Percentiles rank a stretch among this genome's conserved stretches.
These are phyloP conservation scores for Ligdia adustata DNA, from an alignment of 2,888 invertebrate species.

Conservation along the genomic window DNA sequence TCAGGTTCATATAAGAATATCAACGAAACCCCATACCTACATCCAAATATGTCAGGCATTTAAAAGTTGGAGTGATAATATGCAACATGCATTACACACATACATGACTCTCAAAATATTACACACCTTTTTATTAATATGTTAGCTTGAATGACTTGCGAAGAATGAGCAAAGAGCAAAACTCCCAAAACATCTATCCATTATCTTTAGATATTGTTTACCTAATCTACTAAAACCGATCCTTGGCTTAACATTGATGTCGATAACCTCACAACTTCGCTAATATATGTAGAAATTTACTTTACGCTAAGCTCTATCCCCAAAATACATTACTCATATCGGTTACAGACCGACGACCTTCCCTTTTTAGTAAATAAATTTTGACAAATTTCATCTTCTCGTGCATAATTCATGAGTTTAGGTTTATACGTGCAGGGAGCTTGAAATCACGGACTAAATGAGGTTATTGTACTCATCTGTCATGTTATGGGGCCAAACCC, in stretches of 20 bases:
- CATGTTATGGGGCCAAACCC: too few species aligned
- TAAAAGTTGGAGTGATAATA: not conserved
- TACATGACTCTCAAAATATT: not conserved
- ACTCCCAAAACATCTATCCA: not conserved
- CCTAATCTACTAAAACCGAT: not conserved
- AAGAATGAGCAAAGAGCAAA: not conserved
- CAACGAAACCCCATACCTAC: too few species aligned
- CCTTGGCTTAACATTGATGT: conserved; percentile 2
- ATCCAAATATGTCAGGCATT: not conserved
- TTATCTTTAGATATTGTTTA: not conserved
- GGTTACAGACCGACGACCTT: conserved; percentile 11
- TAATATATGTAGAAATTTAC: conserved; percentile 1
- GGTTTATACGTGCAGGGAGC: too few species aligned
- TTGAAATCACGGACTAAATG: too few species aligned
- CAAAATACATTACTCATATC: conserved; percentile 16
- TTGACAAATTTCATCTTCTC: not conserved
- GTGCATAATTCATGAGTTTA: conserved; percentile 15
- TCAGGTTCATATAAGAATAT: too few species aligned
- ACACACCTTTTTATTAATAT: not conserved
- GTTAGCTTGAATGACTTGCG: not conserved
- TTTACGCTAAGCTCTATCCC: conserved; percentile 4
- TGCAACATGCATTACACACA: not conserved
- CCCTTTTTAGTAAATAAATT: conserved; percentile 1
- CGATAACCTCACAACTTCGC: conserved; percentile 13
- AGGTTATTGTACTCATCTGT: too few species aligned